Conservation (phyloP, 2,113 vertebrate genomes). For the Strix uralensis region DNA sequence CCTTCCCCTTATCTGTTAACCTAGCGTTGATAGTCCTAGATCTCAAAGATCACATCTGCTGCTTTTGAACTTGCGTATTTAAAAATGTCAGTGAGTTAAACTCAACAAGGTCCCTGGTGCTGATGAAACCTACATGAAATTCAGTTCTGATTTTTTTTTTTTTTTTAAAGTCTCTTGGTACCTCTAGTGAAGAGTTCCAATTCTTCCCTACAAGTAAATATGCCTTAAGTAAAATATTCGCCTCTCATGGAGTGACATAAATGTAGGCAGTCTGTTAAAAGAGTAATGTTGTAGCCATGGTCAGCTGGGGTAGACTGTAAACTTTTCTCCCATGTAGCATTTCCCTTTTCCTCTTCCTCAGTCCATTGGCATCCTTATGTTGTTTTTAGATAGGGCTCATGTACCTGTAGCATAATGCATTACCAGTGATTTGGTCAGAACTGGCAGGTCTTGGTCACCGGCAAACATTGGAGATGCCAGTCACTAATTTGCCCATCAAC, state of each 20-base stretch:
- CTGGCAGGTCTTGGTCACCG: background rate
- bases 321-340: background rate
- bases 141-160: background rate
- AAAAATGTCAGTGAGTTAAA: background rate
- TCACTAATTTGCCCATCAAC: background rate
- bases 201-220: background rate
- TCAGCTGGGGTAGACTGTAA: background rate
- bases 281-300: background rate
- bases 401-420: background rate
- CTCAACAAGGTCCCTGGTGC: background rate
- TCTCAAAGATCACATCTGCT: background rate
- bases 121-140: background rate
- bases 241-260: background rate
- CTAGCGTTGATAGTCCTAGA: background rate
- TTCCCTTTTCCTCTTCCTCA: background rate
- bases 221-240: background rate
- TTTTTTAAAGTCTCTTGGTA: background rate
- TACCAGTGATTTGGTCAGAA: background rate
- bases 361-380: fast-evolving
- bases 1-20: background rate
- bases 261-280: background rate
- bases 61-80: background rate
- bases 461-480: background rate
- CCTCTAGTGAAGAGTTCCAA: background rate
- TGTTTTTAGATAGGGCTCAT: background rate